Evolutionary conservation across 2,888 invertebrate genomes (phyloP).

Genomic region (Rapana venosa): DNA sequence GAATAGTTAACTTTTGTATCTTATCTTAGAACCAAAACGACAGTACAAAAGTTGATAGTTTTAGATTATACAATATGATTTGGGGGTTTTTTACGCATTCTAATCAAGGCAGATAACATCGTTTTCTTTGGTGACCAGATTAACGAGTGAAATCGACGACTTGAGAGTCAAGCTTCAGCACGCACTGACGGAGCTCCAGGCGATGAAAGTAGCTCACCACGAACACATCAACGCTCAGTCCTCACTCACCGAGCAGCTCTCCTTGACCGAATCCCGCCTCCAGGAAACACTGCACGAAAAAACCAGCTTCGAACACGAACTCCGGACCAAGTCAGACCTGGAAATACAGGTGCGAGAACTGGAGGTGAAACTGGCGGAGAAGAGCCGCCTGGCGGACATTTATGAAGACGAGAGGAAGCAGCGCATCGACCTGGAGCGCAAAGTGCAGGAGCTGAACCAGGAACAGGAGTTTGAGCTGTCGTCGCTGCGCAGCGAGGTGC

Average conservation of each 20-base stretch:
- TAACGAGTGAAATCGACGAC: constrained; percentile 53
- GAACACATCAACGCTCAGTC: constrained; percentile 45
- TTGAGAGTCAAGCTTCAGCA: constrained; percentile 68
- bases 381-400: constrained; percentile 42
- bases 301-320: constrained; percentile 40
- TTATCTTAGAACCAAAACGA: no score
- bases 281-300: constrained; percentile 43
- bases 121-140: background rate
- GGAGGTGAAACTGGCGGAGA: constrained; percentile 45
- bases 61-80: no score
- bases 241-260: constrained; percentile 44
- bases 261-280: constrained; percentile 41
- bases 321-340: constrained; percentile 28
- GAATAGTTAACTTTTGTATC: no score
- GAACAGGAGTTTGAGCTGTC: constrained; percentile 46
- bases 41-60: no score
- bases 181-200: constrained; percentile 65
- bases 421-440: constrained; percentile 62
- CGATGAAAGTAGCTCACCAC: constrained; percentile 58
- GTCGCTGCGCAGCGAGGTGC: constrained; percentile 37
- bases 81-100: no score
- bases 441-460: constrained; percentile 52
- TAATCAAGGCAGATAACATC: background rate
- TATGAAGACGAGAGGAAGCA: constrained; percentile 65
- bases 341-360: constrained; percentile 36